Conservation (phyloP, 2,113 vertebrate species). For the Pygoscelis antarcticus region DNA sequence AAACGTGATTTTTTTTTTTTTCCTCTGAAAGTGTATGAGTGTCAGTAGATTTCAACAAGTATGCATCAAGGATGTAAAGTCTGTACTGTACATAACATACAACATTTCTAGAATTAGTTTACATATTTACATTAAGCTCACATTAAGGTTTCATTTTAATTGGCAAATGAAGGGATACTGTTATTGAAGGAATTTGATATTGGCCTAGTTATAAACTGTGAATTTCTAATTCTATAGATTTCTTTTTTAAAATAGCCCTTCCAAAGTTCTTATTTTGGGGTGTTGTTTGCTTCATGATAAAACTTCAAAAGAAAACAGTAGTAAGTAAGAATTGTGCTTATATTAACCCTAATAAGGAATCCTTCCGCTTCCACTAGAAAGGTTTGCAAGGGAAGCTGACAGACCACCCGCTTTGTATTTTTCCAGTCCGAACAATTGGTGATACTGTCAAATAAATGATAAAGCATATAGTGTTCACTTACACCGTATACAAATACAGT, state of each 20-base stretch:
- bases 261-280: conserved; percentile 11
- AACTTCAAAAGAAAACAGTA: not conserved
- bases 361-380: not conserved
- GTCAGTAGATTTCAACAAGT: conserved; percentile 65
- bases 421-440: not conserved
- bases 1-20: not conserved
- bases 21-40: conserved; percentile 4
- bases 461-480: not conserved
- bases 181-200: conserved; percentile 64
- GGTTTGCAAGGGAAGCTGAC: conserved; percentile 31
- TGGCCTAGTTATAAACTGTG: conserved; percentile 67
- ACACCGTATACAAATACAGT: not conserved
- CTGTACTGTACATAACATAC: conserved; percentile 64
- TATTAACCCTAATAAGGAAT: not conserved
- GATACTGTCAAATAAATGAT: not conserved
- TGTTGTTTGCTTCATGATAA: conserved; percentile 38
- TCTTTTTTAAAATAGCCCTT: conserved; percentile 39
- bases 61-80: conserved; percentile 54
- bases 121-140: conserved; percentile 38
- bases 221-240: conserved; percentile 64
- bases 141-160: conserved; percentile 60
- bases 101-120: conserved; percentile 67
- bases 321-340: not conserved
- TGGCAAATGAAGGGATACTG: conserved; percentile 54
- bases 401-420: not conserved